Percentiles rank a stretch among this genome's conserved stretches.
These are phyloP conservation scores for Hirtodrosophila trivittata DNA, from an alignment of 2,888 invertebrate species.

Conservation along the genomic window DNA sequence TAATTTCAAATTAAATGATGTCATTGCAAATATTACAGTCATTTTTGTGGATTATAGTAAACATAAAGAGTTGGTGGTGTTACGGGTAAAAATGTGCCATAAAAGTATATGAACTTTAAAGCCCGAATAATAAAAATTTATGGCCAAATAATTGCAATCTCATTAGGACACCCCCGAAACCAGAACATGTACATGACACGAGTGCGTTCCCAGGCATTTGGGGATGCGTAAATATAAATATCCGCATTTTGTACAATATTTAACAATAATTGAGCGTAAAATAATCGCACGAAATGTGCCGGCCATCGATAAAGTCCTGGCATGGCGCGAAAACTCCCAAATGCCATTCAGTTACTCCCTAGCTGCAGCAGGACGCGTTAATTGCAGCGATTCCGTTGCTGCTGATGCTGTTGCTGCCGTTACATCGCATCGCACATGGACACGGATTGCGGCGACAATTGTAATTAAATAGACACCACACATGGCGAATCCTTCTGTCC, in stretches of 20 bases:
- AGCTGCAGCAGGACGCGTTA: slow-evolving; percentile 51
- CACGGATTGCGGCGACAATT: slow-evolving; percentile 82
- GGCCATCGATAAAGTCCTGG: slow-evolving; percentile 49
- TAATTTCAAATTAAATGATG: slow-evolving; percentile 70
- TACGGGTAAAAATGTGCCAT: slow-evolving; percentile 48
- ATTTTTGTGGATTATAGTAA: slow-evolving; percentile 41
- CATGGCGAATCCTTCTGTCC: slow-evolving; percentile 45
- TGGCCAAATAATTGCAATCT: slow-evolving; percentile 82
- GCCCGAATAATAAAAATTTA: slow-evolving; percentile 82
- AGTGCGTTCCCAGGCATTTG: slow-evolving; percentile 38
- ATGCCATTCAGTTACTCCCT: slow-evolving; percentile 25
- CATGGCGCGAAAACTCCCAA: slow-evolving; percentile 23
- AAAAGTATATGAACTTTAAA: slow-evolving; percentile 72
- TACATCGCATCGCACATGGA: slow-evolving; percentile 42
- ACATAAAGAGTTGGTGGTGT: slow-evolving; percentile 13
- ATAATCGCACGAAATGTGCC: slow-evolving; percentile 70
- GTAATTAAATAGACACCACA: slow-evolving; percentile 82
- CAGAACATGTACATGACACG: slow-evolving; percentile 63
- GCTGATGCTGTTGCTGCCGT: slow-evolving; percentile 25
- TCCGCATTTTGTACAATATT: slow-evolving; percentile 81
- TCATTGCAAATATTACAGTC: slow-evolving; percentile 42
- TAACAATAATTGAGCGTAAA: slow-evolving; percentile 83
- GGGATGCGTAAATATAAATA: slow-evolving; percentile 66
- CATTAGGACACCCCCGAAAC: slow-evolving; percentile 72
- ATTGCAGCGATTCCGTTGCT: slow-evolving; percentile 56